Conservation (phyloP, 2,113 vertebrate species). For the Motacilla tschutschensis region DNA sequence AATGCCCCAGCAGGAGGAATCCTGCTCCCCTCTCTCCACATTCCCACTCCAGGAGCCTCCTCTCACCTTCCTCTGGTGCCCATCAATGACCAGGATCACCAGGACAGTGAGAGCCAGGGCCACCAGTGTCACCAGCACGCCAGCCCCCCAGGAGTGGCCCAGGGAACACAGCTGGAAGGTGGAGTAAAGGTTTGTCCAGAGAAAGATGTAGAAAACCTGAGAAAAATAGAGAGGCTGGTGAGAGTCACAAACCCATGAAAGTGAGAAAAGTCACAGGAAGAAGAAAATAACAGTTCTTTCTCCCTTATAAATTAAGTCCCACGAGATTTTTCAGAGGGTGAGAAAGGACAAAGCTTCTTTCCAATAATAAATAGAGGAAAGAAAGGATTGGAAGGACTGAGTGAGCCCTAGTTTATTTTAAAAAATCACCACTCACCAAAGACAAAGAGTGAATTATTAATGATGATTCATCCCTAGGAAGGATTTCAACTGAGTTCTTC, state of each 20-base stretch:
- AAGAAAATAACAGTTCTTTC: background rate
- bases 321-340: background rate
- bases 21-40: accelerated
- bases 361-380: background rate
- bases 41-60: background rate
- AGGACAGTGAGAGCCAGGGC: constrained; percentile 41
- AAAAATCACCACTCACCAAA: background rate
- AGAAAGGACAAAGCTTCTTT: background rate
- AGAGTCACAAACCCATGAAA: background rate
- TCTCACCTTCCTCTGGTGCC: constrained; percentile 70
- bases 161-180: constrained; percentile 67
- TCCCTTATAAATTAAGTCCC: background rate
- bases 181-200: constrained; percentile 79
- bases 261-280: background rate
- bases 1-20: background rate
- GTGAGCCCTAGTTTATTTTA: background rate
- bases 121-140: constrained; percentile 66
- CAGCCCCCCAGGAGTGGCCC: constrained; percentile 57
- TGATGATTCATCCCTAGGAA: constrained; percentile 27
- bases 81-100: constrained; percentile 60
- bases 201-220: constrained; percentile 73
- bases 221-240: background rate
- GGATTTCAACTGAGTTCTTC: background rate
- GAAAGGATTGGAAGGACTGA: background rate
- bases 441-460: constrained; percentile 14